Conservation (phyloP, 2,113 vertebrate species). For the Craseonycteris thonglongyai region DNA sequence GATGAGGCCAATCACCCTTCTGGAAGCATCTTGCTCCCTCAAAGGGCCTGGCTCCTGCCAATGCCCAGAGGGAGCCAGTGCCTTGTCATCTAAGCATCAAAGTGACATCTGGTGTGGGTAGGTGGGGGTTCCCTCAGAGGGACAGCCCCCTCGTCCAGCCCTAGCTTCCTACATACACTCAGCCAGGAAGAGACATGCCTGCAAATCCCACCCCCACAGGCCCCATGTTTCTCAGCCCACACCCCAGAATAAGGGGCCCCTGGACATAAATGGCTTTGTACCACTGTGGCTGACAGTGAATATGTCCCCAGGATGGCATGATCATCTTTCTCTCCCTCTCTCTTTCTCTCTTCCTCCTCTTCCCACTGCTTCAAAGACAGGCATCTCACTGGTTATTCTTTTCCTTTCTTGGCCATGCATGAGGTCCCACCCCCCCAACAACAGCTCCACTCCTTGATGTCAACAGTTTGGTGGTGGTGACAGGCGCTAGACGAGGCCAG, state of each 20-base stretch:
- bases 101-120: background rate
- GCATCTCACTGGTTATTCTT: background rate
- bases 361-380: background rate
- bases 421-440: accelerated
- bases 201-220: background rate
- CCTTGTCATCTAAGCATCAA: background rate
- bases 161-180: background rate
- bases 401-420: background rate
- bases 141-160: background rate
- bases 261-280: background rate
- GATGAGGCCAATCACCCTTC: background rate
- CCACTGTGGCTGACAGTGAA: background rate
- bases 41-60: background rate
- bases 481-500: background rate
- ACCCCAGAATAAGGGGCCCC: background rate
- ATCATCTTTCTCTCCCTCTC: background rate
- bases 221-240: background rate
- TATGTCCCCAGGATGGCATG: background rate
- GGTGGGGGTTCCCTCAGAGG: background rate
- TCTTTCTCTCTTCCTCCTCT: background rate
- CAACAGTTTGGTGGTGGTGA: background rate
- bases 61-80: background rate
- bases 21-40: background rate
- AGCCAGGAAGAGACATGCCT: background rate
- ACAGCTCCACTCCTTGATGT: background rate